Evolutionary conservation across 1,140 invertebrate species (phyloP).

Genomic region (Scaptomyza hsui): DNA sequence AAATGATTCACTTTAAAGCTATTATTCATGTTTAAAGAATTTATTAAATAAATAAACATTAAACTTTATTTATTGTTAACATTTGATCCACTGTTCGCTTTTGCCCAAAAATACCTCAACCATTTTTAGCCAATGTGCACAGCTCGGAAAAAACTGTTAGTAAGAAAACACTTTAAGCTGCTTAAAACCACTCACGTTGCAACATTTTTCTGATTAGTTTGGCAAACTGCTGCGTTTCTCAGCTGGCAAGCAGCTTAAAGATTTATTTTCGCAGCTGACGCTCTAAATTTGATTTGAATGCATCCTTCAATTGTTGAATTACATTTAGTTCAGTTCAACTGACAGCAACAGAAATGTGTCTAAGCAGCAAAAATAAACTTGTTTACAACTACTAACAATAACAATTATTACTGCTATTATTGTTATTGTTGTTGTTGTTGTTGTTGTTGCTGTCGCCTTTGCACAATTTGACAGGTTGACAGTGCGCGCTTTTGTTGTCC

Average conservation of each 20-base stretch:
- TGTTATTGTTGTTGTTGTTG: background rate
- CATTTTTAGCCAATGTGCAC: conserved; percentile 11
- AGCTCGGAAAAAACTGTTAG: background rate
- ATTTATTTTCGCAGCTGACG: background rate
- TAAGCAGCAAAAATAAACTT: conserved; percentile 13
- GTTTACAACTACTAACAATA: conserved; percentile 27
- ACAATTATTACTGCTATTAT: conserved; percentile 28
- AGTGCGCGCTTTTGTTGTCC: conserved; percentile 23
- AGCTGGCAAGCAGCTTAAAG: background rate
- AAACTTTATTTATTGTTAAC: too few species aligned
- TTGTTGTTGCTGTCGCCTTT: background rate
- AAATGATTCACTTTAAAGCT: too few species aligned
- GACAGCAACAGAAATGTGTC: background rate
- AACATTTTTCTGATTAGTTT: background rate
- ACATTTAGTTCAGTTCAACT: conserved; percentile 2
- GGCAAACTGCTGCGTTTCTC: background rate
- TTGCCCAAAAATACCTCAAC: background rate
- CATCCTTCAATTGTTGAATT: background rate
- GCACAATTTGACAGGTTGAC: conserved; percentile 31
- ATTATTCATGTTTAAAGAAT: too few species aligned
- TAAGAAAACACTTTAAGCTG: conserved; percentile 28
- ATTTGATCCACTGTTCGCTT: background rate
- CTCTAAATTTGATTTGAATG: conserved; percentile 1
- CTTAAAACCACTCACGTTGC: conserved; percentile 13
- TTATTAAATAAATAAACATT: too few species aligned